Evolutionary conservation across 2,888 invertebrate genomes (phyloP).

Genomic region (Trachelus tabidus): DNA sequence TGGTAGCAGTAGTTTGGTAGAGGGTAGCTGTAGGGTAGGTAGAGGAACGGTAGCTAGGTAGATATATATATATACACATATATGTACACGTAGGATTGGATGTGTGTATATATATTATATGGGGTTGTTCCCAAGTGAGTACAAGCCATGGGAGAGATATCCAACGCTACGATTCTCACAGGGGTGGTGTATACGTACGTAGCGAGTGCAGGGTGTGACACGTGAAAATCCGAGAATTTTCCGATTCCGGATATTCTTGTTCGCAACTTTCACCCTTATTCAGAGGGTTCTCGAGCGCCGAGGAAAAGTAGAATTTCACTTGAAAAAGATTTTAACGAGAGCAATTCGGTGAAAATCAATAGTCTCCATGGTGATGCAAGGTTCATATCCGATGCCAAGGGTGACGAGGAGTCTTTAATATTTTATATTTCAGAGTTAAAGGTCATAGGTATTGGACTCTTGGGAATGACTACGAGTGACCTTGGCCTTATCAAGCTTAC

Average conservation of each 20-base stretch:
- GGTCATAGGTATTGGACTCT: not conserved
- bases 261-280: not conserved
- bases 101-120: not conserved
- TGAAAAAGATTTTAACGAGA: not conserved
- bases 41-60: conserved; percentile 3
- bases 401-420: not conserved
- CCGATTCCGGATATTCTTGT: not conserved
- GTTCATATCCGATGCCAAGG: not conserved
- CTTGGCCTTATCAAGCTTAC: not conserved
- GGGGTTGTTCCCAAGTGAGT: not conserved
- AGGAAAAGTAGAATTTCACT: not conserved
- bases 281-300: not conserved
- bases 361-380: not conserved
- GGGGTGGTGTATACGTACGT: not conserved
- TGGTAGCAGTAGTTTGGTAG: conserved; percentile 13
- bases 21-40: conserved; percentile 14
- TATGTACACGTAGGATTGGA: not conserved
- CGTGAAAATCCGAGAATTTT: not conserved
- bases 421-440: not conserved
- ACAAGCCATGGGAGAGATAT: conserved; percentile 33
- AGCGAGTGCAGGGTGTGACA: not conserved
- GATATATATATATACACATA: not conserved
- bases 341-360: not conserved
- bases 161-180: conserved; percentile 42
- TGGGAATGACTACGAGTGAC: not conserved